These are phyloP conservation scores for Ictalurus punctatus DNA, from an alignment of 2,113 vertebrate genomes.

Conservation along the genomic window DNA sequence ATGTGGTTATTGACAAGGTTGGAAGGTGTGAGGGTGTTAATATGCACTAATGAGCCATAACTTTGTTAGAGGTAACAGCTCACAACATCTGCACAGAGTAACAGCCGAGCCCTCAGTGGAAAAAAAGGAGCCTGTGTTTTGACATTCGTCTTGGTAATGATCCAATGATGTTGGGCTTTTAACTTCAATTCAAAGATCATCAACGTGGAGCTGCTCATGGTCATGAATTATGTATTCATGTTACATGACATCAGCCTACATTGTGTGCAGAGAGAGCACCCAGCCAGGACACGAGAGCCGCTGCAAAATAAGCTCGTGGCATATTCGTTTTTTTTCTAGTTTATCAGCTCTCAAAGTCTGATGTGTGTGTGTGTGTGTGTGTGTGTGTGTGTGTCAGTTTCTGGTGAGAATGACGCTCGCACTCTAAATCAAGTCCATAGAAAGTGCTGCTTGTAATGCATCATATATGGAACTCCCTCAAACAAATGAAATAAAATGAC, in stretches of 20 bases:
- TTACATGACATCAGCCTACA: conserved; percentile 48
- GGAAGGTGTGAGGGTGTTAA: conserved; percentile 50
- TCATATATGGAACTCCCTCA: conserved; percentile 6
- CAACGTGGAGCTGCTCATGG: neutral
- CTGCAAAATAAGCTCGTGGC: neutral
- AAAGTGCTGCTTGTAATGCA: neutral
- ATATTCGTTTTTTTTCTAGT: neutral
- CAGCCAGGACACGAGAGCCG: conserved; percentile 14
- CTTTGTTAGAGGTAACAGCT: conserved; percentile 35
- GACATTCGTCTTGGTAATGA: conserved; percentile 28
- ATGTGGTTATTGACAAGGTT: conserved; percentile 23
- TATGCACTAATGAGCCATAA: conserved; percentile 46
- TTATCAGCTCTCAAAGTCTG: neutral
- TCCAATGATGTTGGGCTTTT: neutral
- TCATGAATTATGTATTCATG: conserved; percentile 22
- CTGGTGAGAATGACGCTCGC: neutral
- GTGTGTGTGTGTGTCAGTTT: neutral
- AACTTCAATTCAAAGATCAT: conserved; percentile 18
- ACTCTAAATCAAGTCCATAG: neutral
- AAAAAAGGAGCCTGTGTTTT: conserved; percentile 32
- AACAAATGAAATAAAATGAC: neutral
- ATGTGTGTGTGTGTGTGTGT: neutral
- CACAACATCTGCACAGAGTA: neutral
- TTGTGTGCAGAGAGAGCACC: conserved; percentile 26
- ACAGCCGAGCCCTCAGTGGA: conserved; percentile 11